Evolutionary conservation across 2,888 invertebrate genomes (phyloP), one percentile per base, ranked within the genome.

Genomic region (Willowsia nigromaculata): DNA sequence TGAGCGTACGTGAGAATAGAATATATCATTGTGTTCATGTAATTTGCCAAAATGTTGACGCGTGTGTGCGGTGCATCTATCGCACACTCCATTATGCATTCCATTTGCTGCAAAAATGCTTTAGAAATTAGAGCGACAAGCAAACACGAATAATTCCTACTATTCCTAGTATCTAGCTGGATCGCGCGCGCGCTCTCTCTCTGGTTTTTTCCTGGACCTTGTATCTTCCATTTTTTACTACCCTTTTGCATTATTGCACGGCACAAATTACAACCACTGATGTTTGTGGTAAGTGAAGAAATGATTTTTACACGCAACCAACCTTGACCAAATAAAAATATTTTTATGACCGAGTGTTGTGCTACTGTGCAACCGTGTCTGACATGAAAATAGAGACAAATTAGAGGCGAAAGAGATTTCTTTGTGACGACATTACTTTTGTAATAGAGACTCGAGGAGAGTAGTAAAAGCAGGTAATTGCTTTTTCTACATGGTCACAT

Each of bases 281-380:
- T 33, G 15, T 37, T 33, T 43, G 71, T 71, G 43, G n/a, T n/a
- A n/a, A 43, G 25, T 18, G n/a, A 71, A 25, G 43, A 1, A 43
- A 40, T 62, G 50, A 74, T 80, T 86, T 86, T 68, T 80, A 56
- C 88, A 88, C 59, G 74, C 88, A 83, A 40, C 83, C 71, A 74
- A 83, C 88, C 88, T 88, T 88, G 88, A 88, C 88, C 88, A 88
- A 88, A 83, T 88, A 82, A 88, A 74, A 30, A 53, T n/a, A 53
- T 74, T 82, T 88, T 88, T 74, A 88, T 43, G 88, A 82, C 62
- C 50, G 74, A 76, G 62, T 83, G 43, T 25, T 71, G 40, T 65
- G n/a, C n/a, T n/a, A n/a, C n/a, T n/a, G n/a, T n/a, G n/a, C n/a
- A n/a, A n/a, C 43, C 43, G 43, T 30, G 50, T 78, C 53, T 53